A percentile compares a stretch with the other conserved stretches of the same genome.
Conservation (phyloP, 1,140 invertebrate genomes). For the Hylaeus volcanicus region DNA sequence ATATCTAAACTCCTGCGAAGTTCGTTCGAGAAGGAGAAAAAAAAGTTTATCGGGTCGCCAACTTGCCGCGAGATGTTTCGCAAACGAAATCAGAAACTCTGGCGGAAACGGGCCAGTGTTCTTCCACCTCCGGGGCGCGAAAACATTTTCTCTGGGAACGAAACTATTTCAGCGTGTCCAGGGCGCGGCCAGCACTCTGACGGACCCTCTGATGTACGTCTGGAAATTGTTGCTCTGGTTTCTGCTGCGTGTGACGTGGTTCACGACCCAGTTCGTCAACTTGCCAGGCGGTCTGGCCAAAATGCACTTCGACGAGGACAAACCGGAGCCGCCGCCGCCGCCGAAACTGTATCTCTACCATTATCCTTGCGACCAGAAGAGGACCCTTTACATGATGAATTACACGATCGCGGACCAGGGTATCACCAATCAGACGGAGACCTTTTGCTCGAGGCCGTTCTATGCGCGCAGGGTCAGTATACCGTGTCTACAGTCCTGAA, state of each 20-base stretch:
- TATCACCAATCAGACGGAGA: slow-evolving; percentile 63
- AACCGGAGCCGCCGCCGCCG: slow-evolving; percentile 73
- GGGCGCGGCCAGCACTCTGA: slow-evolving; percentile 64
- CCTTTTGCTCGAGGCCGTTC: slow-evolving; percentile 72
- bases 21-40: not conserved
- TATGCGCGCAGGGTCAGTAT: slow-evolving; percentile 73
- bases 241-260: slow-evolving; percentile 68
- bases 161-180: slow-evolving; percentile 60
- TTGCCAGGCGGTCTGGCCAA: slow-evolving; percentile 70
- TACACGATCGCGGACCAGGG: slow-evolving; percentile 77
- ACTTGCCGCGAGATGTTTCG: not conserved
- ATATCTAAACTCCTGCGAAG: not conserved
- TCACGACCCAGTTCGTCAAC: slow-evolving; percentile 67
- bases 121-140: not conserved
- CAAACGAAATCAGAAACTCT: slow-evolving; percentile 19
- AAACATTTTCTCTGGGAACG: not conserved
- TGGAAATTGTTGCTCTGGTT: slow-evolving; percentile 71
- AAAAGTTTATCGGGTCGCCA: not conserved
- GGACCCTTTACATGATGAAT: slow-evolving; percentile 85
- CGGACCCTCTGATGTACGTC: slow-evolving; percentile 69
- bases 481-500: not conserved
- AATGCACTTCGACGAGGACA: slow-evolving; percentile 70
- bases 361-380: slow-evolving; percentile 84
- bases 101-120: not conserved
- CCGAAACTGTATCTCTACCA: slow-evolving; percentile 72